Base-by-base conservation (phyloP, 2,888 invertebrate genomes). In the Leucophenga montana region DNA sequence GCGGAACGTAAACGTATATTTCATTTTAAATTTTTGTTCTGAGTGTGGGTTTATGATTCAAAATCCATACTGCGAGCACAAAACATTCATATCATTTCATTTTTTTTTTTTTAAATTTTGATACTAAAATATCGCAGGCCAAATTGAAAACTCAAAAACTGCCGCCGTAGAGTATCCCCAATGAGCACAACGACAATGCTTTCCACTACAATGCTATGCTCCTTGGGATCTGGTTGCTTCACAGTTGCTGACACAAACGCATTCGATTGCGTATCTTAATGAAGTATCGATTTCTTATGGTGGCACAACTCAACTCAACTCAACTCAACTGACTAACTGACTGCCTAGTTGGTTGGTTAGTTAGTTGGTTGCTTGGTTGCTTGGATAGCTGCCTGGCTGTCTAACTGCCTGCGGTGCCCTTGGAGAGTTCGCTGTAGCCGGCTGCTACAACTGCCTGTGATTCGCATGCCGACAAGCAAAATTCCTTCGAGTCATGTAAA, bases 401-500 rank as follows among this genome's bases (percentile, higher is more conserved):
- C 31, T 57, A 57, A 57, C 54, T 54, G 16, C 54, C 56, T 20
- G 56, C 22, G 56, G 56, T 13, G 13, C 22, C 56, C 13, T 31
- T 14, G 9, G 57, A 33, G 33, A 33, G 8, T 33, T 5, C 33
- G 33, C 33, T 33, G 33, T 5, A 5, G 8, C 8, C 33, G 33
- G 8, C 33, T 33, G 33, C 33, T 33, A 33, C 33, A 8, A 33
- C n/a, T n/a, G n/a, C n/a, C n/a, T n/a, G n/a, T n/a, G n/a, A n/a
- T n/a, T 5, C 4, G 8, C 33, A 33, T 5, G 57, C 57, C 14
- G 3, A 16, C 73, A 68, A 77, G 75, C 72, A 62, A 75, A 80
- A 84, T 84, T 84, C 84, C 81, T 80, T 71, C 75, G 81, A 84
- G 84, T 84, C 81, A 82, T 82, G 81, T 82, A 82, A 82, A 84